Evolutionary conservation across 1,140 invertebrate species (phyloP).

Genomic region (Drosophila nigromelanica): DNA sequence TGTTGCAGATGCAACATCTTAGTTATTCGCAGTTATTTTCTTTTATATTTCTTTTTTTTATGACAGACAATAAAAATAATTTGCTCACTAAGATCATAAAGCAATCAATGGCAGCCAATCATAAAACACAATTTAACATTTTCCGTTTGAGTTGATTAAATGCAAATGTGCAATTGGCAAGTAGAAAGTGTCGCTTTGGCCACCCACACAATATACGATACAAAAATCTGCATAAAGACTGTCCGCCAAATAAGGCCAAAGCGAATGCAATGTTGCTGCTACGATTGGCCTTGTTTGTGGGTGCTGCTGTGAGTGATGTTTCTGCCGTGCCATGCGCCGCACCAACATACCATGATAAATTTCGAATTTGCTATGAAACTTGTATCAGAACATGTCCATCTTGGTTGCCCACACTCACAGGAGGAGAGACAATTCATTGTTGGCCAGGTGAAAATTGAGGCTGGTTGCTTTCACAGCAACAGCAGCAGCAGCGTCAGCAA

Average conservation of each 20-base stretch:
- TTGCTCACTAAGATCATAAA: conserved; percentile 51
- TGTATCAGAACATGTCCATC: conserved; percentile 82
- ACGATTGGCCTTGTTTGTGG: conserved; percentile 56
- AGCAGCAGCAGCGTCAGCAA: conserved; percentile 26
- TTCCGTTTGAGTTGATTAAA: conserved; percentile 45
- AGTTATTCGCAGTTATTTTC: conserved; percentile 34
- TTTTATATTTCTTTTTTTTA: conserved; percentile 26
- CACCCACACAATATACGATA: conserved; percentile 54
- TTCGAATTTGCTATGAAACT: conserved; percentile 80
- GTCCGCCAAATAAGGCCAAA: conserved; percentile 63
- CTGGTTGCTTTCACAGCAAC: conserved; percentile 54
- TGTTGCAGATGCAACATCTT: conserved; percentile 39
- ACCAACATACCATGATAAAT: conserved; percentile 68
- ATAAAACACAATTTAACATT: conserved; percentile 23
- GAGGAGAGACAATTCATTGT: conserved; percentile 16
- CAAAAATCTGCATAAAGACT: conserved; percentile 66
- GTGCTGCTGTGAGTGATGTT: conserved; percentile 64
- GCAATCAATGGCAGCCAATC: conserved; percentile 45
- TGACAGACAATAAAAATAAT: conserved; percentile 61
- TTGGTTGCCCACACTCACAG: conserved; percentile 62
- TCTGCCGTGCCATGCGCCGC: conserved; percentile 43
- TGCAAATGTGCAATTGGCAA: conserved; percentile 52
- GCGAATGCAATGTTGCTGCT: conserved; percentile 43
- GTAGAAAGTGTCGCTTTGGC: conserved; percentile 68
- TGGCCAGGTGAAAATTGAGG: conserved; percentile 59